These are phyloP conservation scores for Rhinichthys klamathensis DNA, from an alignment of 2,113 vertebrate species.

Conservation along the genomic window DNA sequence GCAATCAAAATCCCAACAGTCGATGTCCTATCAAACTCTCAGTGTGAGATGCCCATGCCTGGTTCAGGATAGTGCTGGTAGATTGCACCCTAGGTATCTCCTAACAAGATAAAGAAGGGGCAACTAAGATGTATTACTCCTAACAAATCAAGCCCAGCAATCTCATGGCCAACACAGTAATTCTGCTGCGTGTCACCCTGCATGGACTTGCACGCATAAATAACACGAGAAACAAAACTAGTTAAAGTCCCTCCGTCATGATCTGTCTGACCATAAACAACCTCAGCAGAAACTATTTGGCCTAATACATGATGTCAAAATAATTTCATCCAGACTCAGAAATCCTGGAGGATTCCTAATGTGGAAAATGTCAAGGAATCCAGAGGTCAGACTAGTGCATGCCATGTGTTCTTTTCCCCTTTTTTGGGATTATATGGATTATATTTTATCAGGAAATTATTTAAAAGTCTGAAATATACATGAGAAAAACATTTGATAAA, in stretches of 20 bases:
- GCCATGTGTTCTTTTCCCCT: background rate
- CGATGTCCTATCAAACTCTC: conserved; percentile 57
- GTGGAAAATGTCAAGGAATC: conserved; percentile 21
- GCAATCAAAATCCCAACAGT: conserved; percentile 61
- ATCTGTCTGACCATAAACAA: conserved; percentile 22
- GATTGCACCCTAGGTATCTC: conserved; percentile 55
- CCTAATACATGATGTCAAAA: conserved; percentile 1
- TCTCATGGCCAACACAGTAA: conserved; percentile 27
- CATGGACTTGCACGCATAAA: conserved; percentile 9
- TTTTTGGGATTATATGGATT: background rate
- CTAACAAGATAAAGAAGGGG: conserved; percentile 60
- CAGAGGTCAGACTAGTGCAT: background rate
- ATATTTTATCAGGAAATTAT: conserved; percentile 8
- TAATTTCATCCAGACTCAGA: background rate
- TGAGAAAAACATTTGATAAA: background rate
- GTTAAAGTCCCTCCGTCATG: conserved; percentile 25
- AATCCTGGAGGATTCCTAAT: background rate
- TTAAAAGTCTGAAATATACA: background rate
- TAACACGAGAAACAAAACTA: conserved; percentile 24
- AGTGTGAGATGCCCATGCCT: conserved; percentile 52
- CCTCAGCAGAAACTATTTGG: background rate
- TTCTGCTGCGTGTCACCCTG: conserved; percentile 40
- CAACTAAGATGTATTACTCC: conserved; percentile 57
- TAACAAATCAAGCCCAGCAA: conserved; percentile 53
- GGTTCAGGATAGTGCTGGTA: conserved; percentile 40